A percentile compares a stretch with the other conserved stretches of the same genome.
Evolutionary conservation across 2,888 invertebrate genomes (phyloP).

Genomic region (Macaria notata): DNA sequence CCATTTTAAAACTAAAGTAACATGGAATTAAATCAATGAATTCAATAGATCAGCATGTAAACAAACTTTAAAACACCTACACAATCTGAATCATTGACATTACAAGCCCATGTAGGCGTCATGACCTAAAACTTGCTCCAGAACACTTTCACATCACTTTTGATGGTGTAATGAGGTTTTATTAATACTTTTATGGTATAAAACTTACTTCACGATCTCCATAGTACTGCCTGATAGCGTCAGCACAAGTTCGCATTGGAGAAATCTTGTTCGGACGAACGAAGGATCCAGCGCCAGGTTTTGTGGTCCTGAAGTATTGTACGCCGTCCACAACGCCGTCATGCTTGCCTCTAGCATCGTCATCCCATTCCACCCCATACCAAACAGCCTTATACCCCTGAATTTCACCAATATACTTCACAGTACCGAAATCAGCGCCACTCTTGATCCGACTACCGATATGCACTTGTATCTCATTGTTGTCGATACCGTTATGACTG

Average conservation of each 20-base stretch:
- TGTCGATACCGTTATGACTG: constrained; percentile 74
- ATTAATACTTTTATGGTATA: constrained; percentile 8
- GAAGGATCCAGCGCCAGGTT: constrained; percentile 94
- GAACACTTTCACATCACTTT: constrained; percentile 8
- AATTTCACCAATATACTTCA: constrained; percentile 90
- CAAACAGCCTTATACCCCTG: constrained; percentile 88
- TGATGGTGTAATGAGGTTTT: constrained; percentile 6
- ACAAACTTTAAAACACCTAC: constrained; percentile 11
- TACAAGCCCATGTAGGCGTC: constrained; percentile 22
- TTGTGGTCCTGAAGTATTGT: constrained; percentile 89
- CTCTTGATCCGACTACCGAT: constrained; percentile 71
- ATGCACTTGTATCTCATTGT: constrained; percentile 72
- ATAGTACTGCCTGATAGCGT: constrained; percentile 84
- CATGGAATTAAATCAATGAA: constrained; percentile 9
- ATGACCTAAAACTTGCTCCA: constrained; percentile 40
- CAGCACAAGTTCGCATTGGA: constrained; percentile 86
- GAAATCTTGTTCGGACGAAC: constrained; percentile 91
- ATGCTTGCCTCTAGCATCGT: constrained; percentile 93
- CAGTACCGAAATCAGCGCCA: constrained; percentile 73
- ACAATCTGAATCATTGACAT: constrained; percentile 5
- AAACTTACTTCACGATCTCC: constrained; percentile 70
- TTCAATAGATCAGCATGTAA: neutral
- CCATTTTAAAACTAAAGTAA: neutral
- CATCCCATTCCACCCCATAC: constrained; percentile 99
- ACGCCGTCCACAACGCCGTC: constrained; percentile 92